Evolutionary conservation across 2,888 invertebrate genomes (phyloP), one percentile per base, ranked within the genome.

Genomic region (Tetragonula carbonaria): DNA sequence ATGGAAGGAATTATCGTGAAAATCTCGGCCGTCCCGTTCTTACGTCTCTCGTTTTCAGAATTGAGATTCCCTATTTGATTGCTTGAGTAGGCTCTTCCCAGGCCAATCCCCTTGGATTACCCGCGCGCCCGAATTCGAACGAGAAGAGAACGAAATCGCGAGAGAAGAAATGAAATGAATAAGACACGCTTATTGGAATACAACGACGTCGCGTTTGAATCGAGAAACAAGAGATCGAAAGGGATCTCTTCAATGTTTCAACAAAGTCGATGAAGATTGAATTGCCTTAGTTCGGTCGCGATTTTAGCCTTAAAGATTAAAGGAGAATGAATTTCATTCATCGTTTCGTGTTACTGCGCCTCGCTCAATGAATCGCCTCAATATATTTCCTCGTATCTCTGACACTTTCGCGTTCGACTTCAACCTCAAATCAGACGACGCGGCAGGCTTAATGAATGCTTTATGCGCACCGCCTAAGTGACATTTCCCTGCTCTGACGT

Each of bases 1-100:
- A 81, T 72, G 75, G 72, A 74, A 73, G 80, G 74, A 81, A 86
- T 86, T 81, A 84, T 86, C 74, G 65, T 66, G 72, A 53, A 28
- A 76, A 84, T 84, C 77, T 86, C 65, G 63, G 45, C 65, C 55
- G 55, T 28, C 76, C 79, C 33, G 45, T 74, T 80, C 59, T 65
- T 71, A 75, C 53, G 77, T 77, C 72, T 77, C 72, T 70, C 78
- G 62, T 73, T 79, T 50, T 55, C 78, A 33, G 70, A 62, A 79
- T 83, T 63, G 59, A 55, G 74, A 50, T 72, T 57, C 66, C 74
- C 57, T 68, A 50, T 53, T 51, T 73, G 75, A 67, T 79, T 74
- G 59, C 66, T 14, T 38, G 50, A 78, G 51, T n/a, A 38, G 4
- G 28, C 16, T 23, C 28, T 33, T 16, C 57, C n/a, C 21, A 23